Base-by-base conservation (phyloP, 1,140 invertebrate genomes). In the Drosophila micromelanica region DNA sequence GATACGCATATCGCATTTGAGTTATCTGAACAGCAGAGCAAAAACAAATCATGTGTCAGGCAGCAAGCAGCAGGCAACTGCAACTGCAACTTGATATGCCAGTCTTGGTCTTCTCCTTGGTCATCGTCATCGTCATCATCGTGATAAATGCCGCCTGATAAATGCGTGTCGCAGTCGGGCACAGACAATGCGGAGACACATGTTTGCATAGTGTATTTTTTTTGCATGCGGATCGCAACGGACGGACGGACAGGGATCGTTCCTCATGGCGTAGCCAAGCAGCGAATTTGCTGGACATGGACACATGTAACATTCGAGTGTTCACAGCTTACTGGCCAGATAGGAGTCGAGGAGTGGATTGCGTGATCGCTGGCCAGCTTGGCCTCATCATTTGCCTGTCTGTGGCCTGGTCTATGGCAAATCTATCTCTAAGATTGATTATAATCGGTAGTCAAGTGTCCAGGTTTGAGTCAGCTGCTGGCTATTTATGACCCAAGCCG, bases 361-460 rank as follows among this genome's bases (percentile, higher is more conserved):
- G 84, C 84, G 84, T 87, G 84, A 82, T 89, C 78, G 68, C 27
- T 78, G 55, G 49, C 62, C 54, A 78, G 81, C 82, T 86, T 71
- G 54, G 75, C 67, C 56, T 69, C 48, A 87, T 87, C 78, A 82
- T 89, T 89, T 79, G 52, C 51, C 70, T 67, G 63, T 73, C 78
- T 77, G 72, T 80, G 75, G 57, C 60, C 80, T 64, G 67, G 70
- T 76, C 64, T 75, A 63, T 74, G 65, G 76, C 74, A 84, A 86
- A 80, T 85, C 80, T 90, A 80, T 82, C 78, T 82, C 68, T 48
- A 90, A 90, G 86, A 90, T 90, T 90, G 86, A 90, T 90, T 90
- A 90, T 90, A 90, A 90, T 90, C 86, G 86, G 86, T 90, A 90
- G 86, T 90, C 86, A 90, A 90, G 70, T 90, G 86, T 85, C 79